Evolutionary conservation across 2,888 invertebrate species (phyloP).

Genomic region (Drosophila tripunctata): DNA sequence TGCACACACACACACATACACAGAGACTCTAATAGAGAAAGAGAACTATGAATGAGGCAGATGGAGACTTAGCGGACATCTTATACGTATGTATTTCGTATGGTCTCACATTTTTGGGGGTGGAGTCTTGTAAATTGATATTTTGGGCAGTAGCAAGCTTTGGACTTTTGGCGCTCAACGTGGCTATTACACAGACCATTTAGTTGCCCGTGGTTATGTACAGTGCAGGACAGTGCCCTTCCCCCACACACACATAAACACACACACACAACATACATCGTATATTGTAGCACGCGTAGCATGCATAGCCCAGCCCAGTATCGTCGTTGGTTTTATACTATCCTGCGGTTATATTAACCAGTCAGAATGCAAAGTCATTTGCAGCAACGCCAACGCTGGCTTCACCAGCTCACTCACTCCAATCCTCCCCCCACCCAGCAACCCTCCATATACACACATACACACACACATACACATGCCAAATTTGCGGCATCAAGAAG

Average conservation of each 20-base stretch:
- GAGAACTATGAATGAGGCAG: background rate
- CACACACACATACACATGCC: constrained; percentile 52
- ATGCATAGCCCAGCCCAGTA: constrained; percentile 25
- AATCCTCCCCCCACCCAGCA: background rate
- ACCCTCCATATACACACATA: constrained; percentile 25
- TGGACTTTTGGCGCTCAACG: constrained; percentile 10
- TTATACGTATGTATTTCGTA: constrained; percentile 23
- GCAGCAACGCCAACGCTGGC: constrained; percentile 47
- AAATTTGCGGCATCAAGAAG: constrained; percentile 83
- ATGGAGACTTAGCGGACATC: constrained; percentile 42
- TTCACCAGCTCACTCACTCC: constrained; percentile 11
- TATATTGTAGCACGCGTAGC: too few relatives aligned
- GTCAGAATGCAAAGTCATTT: constrained; percentile 82
- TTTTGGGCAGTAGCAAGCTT: constrained; percentile 11
- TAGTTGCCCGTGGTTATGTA: constrained; percentile 45
- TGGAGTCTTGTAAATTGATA: constrained; percentile 69
- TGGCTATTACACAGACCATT: constrained; percentile 64
- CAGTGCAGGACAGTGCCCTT: background rate
- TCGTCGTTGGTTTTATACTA: constrained; percentile 67
- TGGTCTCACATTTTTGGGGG: constrained; percentile 56
- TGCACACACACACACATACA: constrained; percentile 44
- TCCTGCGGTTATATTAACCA: constrained; percentile 84
- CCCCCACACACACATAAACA: background rate
- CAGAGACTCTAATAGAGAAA: background rate
- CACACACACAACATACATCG: too few relatives aligned